Evolutionary conservation across 2,113 vertebrate genomes (phyloP), one percentile per base, ranked within the genome.

Genomic region (Choloepus hoffmanni): DNA sequence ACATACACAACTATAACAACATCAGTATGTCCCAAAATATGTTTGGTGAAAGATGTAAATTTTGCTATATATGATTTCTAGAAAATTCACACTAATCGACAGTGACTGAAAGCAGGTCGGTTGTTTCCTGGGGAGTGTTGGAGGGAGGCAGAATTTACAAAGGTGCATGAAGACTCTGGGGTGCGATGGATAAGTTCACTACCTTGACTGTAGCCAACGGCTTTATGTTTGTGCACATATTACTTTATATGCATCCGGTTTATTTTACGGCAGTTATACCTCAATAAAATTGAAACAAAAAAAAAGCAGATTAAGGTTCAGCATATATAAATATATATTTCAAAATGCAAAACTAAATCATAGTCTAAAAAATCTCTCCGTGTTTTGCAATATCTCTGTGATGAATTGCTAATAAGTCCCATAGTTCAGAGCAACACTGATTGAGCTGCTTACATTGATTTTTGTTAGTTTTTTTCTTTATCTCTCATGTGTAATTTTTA

Each of bases 131-230:
- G 48, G 16, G 28, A 7, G 19, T 15, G 7, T 7, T 43, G 21
- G 79, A 90, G 43, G 36, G 24, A 68, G 50, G 16, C 5, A 50
- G 7, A 67, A 79, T 58, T 60, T 53, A 5, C 4, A 19, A 15
- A 43, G 67, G 12, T 16, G 16, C 11, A 2, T n/a, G 2, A 7
- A 4, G 7, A 26, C 21, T 18, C 28, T 43, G 10, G 16, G 16
- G 53, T 1, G 5, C n/a, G 48, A 8, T 26, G 30, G 9, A 5
- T 23, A 6, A 2, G 0, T 30, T 67, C 24, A 5, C 33, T 23
- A 0, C 14, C 9, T 62, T 23, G 21, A 23, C 1, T 18, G 8
- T 65, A 53, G 53, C 55, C 36, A 30, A 73, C 23, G 18, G 24
- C 8, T 74, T 16, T 26, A 48, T 58, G 30, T 18, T 68, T 68